These are phyloP conservation scores for Actinemys pallida DNA, from an alignment of 2,113 vertebrate genomes.

Conservation along the genomic window DNA sequence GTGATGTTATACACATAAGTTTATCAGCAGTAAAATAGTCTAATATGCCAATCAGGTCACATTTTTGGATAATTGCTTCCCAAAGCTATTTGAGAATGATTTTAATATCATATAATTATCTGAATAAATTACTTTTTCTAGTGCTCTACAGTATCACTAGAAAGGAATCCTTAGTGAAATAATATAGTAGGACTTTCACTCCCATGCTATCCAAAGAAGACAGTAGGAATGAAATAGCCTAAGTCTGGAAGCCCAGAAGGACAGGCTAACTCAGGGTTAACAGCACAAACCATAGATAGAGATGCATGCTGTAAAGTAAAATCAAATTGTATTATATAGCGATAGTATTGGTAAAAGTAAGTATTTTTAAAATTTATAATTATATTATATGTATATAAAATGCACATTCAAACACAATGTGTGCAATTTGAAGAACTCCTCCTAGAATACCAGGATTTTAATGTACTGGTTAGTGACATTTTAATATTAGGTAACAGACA, in stretches of 20 bases:
- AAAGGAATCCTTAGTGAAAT: neutral
- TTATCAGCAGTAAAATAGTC: neutral
- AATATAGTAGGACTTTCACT: neutral
- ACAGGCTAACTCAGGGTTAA: neutral
- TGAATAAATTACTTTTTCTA: neutral
- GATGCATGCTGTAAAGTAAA: neutral
- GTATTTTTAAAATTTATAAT: neutral
- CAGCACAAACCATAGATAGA: neutral
- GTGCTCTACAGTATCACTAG: neutral
- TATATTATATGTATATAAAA: neutral
- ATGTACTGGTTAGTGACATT: neutral
- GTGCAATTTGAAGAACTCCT: neutral
- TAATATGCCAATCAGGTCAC: neutral
- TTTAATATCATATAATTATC: neutral
- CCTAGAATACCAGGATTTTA: neutral
- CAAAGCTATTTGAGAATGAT: neutral
- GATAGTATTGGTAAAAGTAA: fast-evolving
- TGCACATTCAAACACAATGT: neutral
- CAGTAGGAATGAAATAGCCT: neutral
- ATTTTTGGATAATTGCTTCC: neutral
- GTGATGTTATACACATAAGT: constrained; percentile 21
- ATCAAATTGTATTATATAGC: neutral
- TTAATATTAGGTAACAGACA: neutral
- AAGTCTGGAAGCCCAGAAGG: neutral
- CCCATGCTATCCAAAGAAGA: neutral